These are phyloP conservation scores for Sesamia inferens DNA, from an alignment of 2,888 invertebrate species.

Conservation along the genomic window DNA sequence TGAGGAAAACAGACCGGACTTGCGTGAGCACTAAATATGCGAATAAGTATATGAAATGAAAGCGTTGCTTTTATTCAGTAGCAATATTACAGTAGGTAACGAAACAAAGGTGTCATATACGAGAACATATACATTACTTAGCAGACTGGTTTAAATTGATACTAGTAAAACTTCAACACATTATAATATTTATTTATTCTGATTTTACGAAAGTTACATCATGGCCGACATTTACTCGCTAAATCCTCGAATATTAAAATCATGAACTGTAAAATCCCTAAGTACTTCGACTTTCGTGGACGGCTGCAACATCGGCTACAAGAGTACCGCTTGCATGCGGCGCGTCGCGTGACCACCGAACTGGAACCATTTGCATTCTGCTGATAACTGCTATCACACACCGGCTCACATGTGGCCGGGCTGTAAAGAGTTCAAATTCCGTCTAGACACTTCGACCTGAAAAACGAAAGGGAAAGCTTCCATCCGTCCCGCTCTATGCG, in stretches of 20 bases:
- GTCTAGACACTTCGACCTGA: constrained; percentile 89
- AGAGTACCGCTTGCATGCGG: constrained; percentile 58
- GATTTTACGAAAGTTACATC: constrained; percentile 40
- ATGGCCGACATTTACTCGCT: constrained; percentile 17
- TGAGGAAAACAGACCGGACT: constrained; percentile 27
- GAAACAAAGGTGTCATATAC: constrained; percentile 23
- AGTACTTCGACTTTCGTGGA: background rate
- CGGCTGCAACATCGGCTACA: constrained; percentile 4
- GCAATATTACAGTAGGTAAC: constrained; percentile 17
- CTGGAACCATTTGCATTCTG: constrained; percentile 75
- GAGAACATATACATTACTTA: constrained; percentile 29
- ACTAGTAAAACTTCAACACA: constrained; percentile 22
- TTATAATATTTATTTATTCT: constrained; percentile 44
- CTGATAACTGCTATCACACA: constrained; percentile 68
- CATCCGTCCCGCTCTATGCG: constrained; percentile 78
- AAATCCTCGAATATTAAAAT: constrained; percentile 20
- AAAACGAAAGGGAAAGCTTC: constrained; percentile 76
- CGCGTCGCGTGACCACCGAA: constrained; percentile 64
- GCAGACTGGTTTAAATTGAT: constrained; percentile 27
- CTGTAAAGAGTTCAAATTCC: constrained; percentile 87
- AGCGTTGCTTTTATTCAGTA: constrained; percentile 13
- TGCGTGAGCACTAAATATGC: constrained; percentile 1
- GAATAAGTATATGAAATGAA: constrained; percentile 31
- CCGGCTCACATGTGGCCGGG: constrained; percentile 72
- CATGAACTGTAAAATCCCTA: constrained; percentile 16